These are phyloP conservation scores for Cantharis nigra DNA, from an alignment of 2,888 invertebrate genomes.

Conservation along the genomic window DNA sequence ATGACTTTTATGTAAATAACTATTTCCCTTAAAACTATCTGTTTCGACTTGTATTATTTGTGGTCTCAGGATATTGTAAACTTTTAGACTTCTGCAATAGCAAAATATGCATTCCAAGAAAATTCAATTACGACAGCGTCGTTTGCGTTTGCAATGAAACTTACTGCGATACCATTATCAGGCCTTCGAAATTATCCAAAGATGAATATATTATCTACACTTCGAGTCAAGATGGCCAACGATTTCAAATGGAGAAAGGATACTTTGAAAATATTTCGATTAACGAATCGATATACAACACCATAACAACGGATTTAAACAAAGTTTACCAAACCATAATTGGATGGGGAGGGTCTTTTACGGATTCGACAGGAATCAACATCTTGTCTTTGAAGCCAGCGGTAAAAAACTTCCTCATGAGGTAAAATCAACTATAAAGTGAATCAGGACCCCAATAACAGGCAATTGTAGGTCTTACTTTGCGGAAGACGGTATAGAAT, in stretches of 20 bases:
- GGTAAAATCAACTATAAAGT: neutral
- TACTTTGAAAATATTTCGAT: conserved; percentile 42
- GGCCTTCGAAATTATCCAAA: conserved; percentile 19
- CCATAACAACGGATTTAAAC: conserved; percentile 1
- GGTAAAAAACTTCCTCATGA: conserved; percentile 52
- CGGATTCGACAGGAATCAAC: conserved; percentile 70
- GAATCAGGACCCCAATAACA: neutral
- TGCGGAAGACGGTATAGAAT: conserved; percentile 69
- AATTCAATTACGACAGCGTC: conserved; percentile 36
- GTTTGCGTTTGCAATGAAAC: conserved; percentile 55
- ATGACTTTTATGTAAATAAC: no score
- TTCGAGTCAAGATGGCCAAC: conserved; percentile 58
- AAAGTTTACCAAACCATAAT: conserved; percentile 65
- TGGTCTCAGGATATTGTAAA: no score
- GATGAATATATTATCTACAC: conserved; percentile 48
- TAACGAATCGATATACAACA: neutral
- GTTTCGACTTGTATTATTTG: no score
- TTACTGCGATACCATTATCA: conserved; percentile 55
- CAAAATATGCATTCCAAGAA: conserved; percentile 6
- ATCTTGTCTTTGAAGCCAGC: conserved; percentile 64
- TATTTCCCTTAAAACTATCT: no score
- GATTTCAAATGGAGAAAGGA: conserved; percentile 60
- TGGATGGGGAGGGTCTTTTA: conserved; percentile 87
- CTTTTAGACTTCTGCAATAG: neutral
- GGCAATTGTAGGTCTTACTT: conserved; percentile 69